Percentiles rank a stretch among this genome's conserved stretches.
phyloP scores from a whole-genome alignment of 2,797 vertebrate species.

The Philypnodon macrostomus region DNA sequence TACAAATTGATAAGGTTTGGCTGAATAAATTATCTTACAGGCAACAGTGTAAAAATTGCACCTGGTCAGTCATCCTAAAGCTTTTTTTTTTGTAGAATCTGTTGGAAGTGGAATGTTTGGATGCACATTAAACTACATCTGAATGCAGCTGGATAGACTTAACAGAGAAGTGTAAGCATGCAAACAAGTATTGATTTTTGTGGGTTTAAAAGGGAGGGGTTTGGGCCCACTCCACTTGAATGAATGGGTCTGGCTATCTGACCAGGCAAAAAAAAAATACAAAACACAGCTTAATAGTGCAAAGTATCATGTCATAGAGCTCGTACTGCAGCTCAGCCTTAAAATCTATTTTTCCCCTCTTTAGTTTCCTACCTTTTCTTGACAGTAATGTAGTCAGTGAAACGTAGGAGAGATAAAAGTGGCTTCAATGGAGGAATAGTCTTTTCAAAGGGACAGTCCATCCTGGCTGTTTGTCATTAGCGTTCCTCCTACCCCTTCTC shows the following conservation, averaged over 20 bases:
- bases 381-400: conserved; percentile 10
- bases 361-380: conserved; percentile 8
- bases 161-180: too few relatives aligned
- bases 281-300: conserved; percentile 60
- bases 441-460: conserved; percentile 18
- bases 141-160: too few relatives aligned
- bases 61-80: background rate
- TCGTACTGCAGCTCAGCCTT: conserved; percentile 13
- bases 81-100: background rate
- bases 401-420: conserved; percentile 32
- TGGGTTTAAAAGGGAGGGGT: background rate
- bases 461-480: conserved; percentile 24
- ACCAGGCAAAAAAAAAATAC: conserved; percentile 28
- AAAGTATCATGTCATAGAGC: conserved; percentile 43
- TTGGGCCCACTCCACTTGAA: background rate
- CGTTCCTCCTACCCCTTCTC: conserved; percentile 12
- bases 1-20: conserved; percentile 66
- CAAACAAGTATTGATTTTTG: too few relatives aligned
- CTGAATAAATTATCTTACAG: conserved; percentile 69
- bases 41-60: conserved; percentile 50
- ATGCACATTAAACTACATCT: too few relatives aligned
- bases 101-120: too few relatives aligned
- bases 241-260: background rate
- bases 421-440: conserved; percentile 30
- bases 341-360: conserved; percentile 9